A percentile compares a stretch with the other conserved stretches of the same genome.
Conservation (phyloP, 2,797 vertebrate genomes). For the Diceros bicornis region DNA sequence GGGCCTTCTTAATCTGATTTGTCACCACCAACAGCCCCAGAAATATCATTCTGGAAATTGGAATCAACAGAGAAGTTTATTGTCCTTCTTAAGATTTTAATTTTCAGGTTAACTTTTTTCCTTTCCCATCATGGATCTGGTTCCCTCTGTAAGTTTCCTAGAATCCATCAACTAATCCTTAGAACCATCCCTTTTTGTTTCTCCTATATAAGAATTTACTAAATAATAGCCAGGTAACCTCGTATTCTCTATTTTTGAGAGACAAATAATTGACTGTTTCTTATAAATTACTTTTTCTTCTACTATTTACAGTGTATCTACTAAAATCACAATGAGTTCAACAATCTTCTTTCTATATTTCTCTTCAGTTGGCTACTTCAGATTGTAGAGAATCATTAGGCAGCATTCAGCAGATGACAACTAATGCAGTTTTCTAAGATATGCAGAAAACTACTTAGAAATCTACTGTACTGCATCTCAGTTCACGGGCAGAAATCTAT, state of each 20-base stretch:
- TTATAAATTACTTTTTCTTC: constrained; percentile 24
- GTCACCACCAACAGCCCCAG: neutral
- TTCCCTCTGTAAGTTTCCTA: neutral
- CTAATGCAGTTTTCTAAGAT: neutral
- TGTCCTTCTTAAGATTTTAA: neutral
- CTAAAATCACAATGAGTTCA: neutral
- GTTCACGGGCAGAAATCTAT: neutral
- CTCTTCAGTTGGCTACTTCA: neutral
- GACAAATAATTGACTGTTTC: neutral
- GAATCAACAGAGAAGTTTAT: neutral
- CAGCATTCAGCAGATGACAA: neutral
- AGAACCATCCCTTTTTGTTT: neutral
- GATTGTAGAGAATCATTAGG: neutral
- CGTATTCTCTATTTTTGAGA: neutral
- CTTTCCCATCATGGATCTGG: neutral
- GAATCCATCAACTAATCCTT: neutral
- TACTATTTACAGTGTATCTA: neutral
- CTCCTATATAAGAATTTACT: neutral
- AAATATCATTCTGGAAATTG: neutral
- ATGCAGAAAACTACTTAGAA: neutral
- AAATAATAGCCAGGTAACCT: neutral
- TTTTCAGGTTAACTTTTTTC: neutral
- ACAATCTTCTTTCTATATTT: neutral
- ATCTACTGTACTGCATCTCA: neutral
- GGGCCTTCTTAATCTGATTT: neutral